Conservation (phyloP, 2,888 invertebrate species). For the Heliconius hortense region DNA sequence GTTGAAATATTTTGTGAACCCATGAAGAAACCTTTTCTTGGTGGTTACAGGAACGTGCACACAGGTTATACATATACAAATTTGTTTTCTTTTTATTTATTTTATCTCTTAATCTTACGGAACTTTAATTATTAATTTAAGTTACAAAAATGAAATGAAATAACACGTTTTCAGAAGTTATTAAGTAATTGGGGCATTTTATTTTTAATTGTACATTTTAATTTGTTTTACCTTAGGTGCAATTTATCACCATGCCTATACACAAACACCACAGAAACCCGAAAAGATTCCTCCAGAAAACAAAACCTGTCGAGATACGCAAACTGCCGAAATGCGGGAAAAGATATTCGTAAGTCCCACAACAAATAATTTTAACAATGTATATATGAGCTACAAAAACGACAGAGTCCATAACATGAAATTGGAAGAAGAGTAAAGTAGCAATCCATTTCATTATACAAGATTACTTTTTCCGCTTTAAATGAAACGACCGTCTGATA, state of each 20-base stretch:
- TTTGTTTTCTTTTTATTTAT: neutral
- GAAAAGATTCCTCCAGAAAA: slow-evolving; percentile 76
- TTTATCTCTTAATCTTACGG: too few species aligned
- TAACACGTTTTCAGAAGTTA: neutral
- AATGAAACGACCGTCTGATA: slow-evolving; percentile 14
- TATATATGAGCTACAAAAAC: neutral
- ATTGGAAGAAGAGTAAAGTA: slow-evolving; percentile 5
- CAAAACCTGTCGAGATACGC: slow-evolving; percentile 84
- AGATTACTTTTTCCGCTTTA: slow-evolving; percentile 8
- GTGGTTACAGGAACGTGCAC: slow-evolving; percentile 88
- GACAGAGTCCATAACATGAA: neutral
- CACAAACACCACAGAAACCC: slow-evolving; percentile 88
- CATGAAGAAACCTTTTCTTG: slow-evolving; percentile 88
- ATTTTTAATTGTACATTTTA: slow-evolving; percentile 13
- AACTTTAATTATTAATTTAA: too few species aligned
- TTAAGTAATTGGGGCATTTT: neutral
- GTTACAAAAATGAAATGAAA: too few species aligned
- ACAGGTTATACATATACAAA: slow-evolving; percentile 74
- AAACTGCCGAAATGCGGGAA: slow-evolving; percentile 83
- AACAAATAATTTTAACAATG: neutral
- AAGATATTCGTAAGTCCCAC: slow-evolving; percentile 67
- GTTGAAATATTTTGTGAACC: slow-evolving; percentile 74
- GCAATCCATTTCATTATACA: slow-evolving; percentile 21
- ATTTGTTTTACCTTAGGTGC: slow-evolving; percentile 61
- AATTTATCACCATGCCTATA: slow-evolving; percentile 90